Percentiles rank a stretch among this genome's conserved stretches.
Conservation (phyloP, 1,140 invertebrate species). For the Berghia stephanieae region DNA sequence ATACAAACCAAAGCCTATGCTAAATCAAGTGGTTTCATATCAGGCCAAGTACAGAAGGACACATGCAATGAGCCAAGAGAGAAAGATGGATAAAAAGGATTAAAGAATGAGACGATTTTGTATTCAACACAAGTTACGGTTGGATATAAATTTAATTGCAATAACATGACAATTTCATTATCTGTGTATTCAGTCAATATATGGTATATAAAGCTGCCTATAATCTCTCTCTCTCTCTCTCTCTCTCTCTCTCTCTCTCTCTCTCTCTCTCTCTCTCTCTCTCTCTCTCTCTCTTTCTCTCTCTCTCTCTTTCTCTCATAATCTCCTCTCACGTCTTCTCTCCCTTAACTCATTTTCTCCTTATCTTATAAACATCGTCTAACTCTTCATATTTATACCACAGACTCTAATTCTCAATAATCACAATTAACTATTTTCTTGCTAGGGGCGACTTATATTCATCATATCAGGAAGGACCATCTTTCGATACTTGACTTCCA, state of each 20-base stretch:
- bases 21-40: no score
- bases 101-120: background rate
- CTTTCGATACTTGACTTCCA: constrained; percentile 60
- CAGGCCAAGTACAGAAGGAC: background rate
- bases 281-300: constrained; percentile 24
- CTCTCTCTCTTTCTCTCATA: constrained; percentile 5
- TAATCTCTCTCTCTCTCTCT: background rate
- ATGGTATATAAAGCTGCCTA: background rate
- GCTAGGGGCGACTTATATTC: constrained; percentile 39
- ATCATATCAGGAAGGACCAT: constrained; percentile 60
- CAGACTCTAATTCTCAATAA: background rate
- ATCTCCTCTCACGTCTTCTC: background rate
- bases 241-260: constrained; percentile 3
- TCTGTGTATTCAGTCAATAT: background rate
- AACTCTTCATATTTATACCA: background rate
- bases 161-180: background rate
- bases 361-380: background rate
- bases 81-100: background rate
- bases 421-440: background rate
- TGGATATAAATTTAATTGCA: background rate
- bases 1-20: no score
- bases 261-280: constrained; percentile 25
- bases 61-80: background rate
- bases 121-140: background rate
- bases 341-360: background rate